These are phyloP conservation scores for Tadarida brasiliensis DNA, from an alignment of 2,797 vertebrate genomes.

Conservation along the genomic window DNA sequence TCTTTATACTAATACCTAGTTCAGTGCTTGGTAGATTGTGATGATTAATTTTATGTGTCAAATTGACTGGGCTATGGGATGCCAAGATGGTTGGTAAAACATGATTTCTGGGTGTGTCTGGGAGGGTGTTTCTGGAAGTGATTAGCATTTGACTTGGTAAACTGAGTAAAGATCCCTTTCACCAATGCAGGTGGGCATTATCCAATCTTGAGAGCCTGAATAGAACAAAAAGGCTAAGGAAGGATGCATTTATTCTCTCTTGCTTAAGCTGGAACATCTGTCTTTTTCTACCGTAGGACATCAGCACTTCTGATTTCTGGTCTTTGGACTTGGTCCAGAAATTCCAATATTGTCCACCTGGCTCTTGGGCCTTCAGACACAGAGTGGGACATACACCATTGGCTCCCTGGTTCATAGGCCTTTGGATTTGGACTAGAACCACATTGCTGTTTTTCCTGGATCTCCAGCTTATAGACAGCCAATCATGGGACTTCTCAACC, in stretches of 20 bases:
- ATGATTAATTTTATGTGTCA: background rate
- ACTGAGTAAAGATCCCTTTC: background rate
- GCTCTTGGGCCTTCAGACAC: background rate
- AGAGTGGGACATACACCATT: background rate
- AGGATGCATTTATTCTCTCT: too few relatives aligned
- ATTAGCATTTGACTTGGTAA: background rate
- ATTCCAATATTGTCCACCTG: background rate
- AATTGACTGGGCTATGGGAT: background rate
- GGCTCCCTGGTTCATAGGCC: background rate
- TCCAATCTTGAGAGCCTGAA: background rate
- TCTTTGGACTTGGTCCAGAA: background rate
- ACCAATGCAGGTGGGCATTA: background rate
- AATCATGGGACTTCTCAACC: too few relatives aligned
- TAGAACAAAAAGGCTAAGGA: background rate
- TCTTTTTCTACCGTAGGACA: too few relatives aligned
- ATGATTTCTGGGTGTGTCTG: too few relatives aligned
- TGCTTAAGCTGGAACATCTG: too few relatives aligned
- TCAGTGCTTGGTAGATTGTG: background rate
- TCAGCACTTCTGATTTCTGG: background rate
- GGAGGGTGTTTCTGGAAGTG: too few relatives aligned
- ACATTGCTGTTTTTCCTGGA: too few relatives aligned
- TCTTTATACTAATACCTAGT: background rate
- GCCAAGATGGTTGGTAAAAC: background rate
- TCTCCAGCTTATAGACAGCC: too few relatives aligned
- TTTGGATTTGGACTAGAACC: background rate